Evolutionary conservation across 1,140 invertebrate genomes (phyloP).

Genomic region (Pachyrhynchus sulphureomaculatus): DNA sequence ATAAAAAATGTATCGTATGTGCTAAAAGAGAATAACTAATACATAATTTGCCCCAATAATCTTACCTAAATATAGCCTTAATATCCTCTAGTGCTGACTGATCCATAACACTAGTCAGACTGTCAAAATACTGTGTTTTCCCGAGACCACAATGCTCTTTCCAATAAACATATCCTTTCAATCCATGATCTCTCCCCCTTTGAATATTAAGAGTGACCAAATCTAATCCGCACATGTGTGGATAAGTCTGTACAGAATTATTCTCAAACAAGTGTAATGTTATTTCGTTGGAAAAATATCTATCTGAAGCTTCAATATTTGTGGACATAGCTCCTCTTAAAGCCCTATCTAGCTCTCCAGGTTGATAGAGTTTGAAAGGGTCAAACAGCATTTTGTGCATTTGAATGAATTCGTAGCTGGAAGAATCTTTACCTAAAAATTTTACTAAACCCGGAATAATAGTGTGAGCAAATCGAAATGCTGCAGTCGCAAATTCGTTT

Average conservation of each 20-base stretch:
- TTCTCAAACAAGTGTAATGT: conserved; percentile 75
- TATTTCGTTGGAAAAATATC: conserved; percentile 69
- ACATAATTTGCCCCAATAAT: no score
- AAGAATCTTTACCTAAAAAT: conserved; percentile 59
- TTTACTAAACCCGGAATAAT: conserved; percentile 73
- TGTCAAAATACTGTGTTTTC: conserved; percentile 68
- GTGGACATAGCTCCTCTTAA: conserved; percentile 66
- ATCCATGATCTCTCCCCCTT: conserved; percentile 84
- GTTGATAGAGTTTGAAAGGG: conserved; percentile 72
- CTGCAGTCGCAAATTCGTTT: conserved; percentile 89
- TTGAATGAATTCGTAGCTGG: conserved; percentile 66
- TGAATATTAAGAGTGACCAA: conserved; percentile 85
- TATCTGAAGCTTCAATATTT: conserved; percentile 65
- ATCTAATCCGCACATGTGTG: conserved; percentile 68
- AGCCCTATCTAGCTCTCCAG: conserved; percentile 60
- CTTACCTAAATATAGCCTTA: conserved; percentile 64
- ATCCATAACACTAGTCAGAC: conserved; percentile 68
- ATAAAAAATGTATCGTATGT: no score
- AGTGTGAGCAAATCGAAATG: conserved; percentile 90
- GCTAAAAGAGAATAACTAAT: no score
- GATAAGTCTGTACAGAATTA: background rate
- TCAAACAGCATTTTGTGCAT: conserved; percentile 82
- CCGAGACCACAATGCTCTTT: conserved; percentile 72
- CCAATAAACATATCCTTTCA: conserved; percentile 77
- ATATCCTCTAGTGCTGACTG: conserved; percentile 62